Percentiles rank a stretch among this genome's conserved stretches.
These are phyloP conservation scores for Archivesica marissinica DNA, from an alignment of 1,140 invertebrate genomes.

Conservation along the genomic window DNA sequence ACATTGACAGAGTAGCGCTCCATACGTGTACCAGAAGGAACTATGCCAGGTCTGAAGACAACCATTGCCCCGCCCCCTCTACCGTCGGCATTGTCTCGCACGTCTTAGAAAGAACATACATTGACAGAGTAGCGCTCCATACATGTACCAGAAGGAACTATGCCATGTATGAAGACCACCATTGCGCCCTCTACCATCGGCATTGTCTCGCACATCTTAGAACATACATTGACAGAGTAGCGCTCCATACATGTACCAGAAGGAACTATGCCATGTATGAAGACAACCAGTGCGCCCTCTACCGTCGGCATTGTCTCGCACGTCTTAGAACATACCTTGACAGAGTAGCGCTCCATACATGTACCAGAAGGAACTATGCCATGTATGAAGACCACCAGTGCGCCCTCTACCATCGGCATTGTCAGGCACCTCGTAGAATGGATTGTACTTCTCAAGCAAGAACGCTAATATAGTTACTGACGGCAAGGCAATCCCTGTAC, in stretches of 20 bases:
- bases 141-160: no score
- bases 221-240: slow-evolving; percentile 72
- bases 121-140: no score
- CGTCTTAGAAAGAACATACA: no score
- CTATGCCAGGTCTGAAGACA: slow-evolving; percentile 38
- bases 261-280: slow-evolving; percentile 46
- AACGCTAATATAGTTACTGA: slow-evolving; percentile 44
- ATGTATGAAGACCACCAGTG: slow-evolving; percentile 39
- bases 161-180: no score
- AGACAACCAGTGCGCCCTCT: slow-evolving; percentile 22
- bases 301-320: slow-evolving; percentile 21
- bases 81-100: neutral
- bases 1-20: slow-evolving; percentile 73
- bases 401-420: slow-evolving; percentile 10
- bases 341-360: slow-evolving; percentile 71
- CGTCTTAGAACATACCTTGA: no score
- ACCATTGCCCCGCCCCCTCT: slow-evolving; percentile 20
- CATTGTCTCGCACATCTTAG: no score
- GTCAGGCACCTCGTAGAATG: slow-evolving; percentile 56
- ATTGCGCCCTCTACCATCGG: no score
- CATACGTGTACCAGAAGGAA: slow-evolving; percentile 73
- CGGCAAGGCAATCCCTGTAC: slow-evolving; percentile 46
- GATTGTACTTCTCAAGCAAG: slow-evolving; percentile 66
- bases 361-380: slow-evolving; percentile 69
- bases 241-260: slow-evolving; percentile 74